Evolutionary conservation across 2,888 invertebrate species (phyloP), one percentile per base, ranked within the genome.

Genomic region (Drosophila gaucha): DNA sequence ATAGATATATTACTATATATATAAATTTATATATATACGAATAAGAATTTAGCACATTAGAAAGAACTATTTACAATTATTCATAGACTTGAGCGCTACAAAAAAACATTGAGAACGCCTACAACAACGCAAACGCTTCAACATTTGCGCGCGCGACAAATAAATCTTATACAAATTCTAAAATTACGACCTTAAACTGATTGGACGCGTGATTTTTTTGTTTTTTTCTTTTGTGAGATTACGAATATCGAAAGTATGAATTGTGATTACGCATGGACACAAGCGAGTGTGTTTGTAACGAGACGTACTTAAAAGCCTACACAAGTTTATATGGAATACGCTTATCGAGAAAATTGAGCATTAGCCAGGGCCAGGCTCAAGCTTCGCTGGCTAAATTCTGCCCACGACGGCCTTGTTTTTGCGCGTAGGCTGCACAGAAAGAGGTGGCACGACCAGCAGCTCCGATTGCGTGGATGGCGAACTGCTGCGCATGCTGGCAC

Each of bases 351-450:
- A 39, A 57, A 56, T 64, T 55, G 22, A 60, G 60, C 52, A 44
- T 36, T 36, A 22, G 50, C 33, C 26, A 26, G 14, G 26, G 55
- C 36, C 24, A 24, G 39, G 35, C 58, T 56, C 41, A 33, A 63
- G 38, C 28, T 31, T 38, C 12, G 33, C 35, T 31, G 20, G 49
- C 67, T 78, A 90, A 66, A 91, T 90, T 41, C 91, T 88, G 80
- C 96, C 94, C 86, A 96, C 94, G 78, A 94, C 94, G 87, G 94
- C 93, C 91, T 94, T 94, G 84, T 95, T 94, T 93, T 96, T 96
- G 90, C 96, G 94, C 85, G 95, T 96, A 74, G 96, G 96, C 92
- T 96, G 96, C 90, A 96, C 96, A 63, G 96, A 96, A 92, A 96
- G 94, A 71, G 96, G 96, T 84, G 96, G 96, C 44, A 84, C 79